Conservation (phyloP, 37 sponge, comb jelly and placozoan genomes). For the Ianthella basta region DNA sequence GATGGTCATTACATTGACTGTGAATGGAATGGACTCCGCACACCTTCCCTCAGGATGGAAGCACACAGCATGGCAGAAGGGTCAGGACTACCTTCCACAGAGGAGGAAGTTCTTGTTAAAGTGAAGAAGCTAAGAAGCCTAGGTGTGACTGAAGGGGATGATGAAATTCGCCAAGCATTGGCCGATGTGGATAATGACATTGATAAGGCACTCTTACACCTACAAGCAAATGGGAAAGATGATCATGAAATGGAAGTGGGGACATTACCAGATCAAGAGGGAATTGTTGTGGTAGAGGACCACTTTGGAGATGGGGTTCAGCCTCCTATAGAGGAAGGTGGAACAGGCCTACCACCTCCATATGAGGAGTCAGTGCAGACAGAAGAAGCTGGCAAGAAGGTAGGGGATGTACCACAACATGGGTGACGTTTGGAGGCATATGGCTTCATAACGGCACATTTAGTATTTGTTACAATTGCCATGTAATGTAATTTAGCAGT, state of each 20-base stretch:
- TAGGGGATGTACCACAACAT: too few species aligned
- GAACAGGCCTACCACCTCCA: background rate
- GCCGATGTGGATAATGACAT: background rate
- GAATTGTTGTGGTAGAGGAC: slow-evolving; percentile 22
- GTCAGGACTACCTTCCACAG: background rate
- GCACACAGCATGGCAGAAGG: too few species aligned
- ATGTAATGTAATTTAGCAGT: too few species aligned
- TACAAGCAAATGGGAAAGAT: background rate
- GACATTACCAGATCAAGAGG: background rate
- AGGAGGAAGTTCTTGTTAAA: background rate
- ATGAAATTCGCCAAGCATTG: background rate
- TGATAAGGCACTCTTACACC: background rate
- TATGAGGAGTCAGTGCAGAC: slow-evolving; percentile 1
- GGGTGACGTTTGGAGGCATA: too few species aligned
- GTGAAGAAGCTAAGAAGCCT: background rate
- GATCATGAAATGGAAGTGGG: slow-evolving; percentile 18
- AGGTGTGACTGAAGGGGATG: background rate
- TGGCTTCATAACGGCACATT: background rate
- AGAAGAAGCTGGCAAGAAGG: too few species aligned
- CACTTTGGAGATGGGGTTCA: background rate
- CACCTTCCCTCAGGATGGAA: too few species aligned
- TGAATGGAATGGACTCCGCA: too few species aligned
- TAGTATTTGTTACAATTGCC: background rate
- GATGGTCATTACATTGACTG: too few species aligned
- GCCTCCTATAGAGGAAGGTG: background rate